Conservation (phyloP, 2,888 invertebrate species). For the Apeira syringaria region DNA sequence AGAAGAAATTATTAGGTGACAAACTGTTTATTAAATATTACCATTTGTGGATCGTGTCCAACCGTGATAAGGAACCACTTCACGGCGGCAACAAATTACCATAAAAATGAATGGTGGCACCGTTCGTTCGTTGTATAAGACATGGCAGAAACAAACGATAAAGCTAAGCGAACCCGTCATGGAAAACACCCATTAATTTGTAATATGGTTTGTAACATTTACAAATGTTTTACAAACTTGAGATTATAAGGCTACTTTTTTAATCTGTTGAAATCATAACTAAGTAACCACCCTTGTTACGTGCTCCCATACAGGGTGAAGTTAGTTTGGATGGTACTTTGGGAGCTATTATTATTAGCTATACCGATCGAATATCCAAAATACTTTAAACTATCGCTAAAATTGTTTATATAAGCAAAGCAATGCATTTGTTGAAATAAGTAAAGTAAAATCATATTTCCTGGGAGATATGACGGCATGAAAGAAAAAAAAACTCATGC, state of each 20-base stretch:
- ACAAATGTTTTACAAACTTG: conserved; percentile 18
- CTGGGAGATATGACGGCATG: too few relatives aligned
- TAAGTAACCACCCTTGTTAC: too few relatives aligned
- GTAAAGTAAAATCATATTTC: too few relatives aligned
- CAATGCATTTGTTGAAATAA: too few relatives aligned
- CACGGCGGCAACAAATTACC: conserved; percentile 17
- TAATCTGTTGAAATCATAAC: too few relatives aligned
- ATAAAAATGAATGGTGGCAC: conserved; percentile 18
- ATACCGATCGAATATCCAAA: too few relatives aligned
- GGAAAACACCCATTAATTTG: conserved; percentile 18
- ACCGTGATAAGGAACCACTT: conserved; percentile 18
- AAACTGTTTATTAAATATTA: neutral
- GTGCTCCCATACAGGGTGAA: neutral
- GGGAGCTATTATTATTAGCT: too few relatives aligned
- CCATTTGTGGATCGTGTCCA: conserved; percentile 13
- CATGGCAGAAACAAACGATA: conserved; percentile 19
- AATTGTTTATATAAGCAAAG: too few relatives aligned
- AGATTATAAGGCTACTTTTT: conserved; percentile 6
- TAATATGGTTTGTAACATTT: conserved; percentile 14
- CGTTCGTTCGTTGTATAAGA: conserved; percentile 16
- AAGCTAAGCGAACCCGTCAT: conserved; percentile 17
- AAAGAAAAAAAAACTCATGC: too few relatives aligned
- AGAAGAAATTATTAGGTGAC: too few relatives aligned
- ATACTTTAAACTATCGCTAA: too few relatives aligned
- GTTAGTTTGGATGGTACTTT: neutral